Base-by-base conservation (phyloP, 2,888 invertebrate species). In the Philonicus albiceps region DNA sequence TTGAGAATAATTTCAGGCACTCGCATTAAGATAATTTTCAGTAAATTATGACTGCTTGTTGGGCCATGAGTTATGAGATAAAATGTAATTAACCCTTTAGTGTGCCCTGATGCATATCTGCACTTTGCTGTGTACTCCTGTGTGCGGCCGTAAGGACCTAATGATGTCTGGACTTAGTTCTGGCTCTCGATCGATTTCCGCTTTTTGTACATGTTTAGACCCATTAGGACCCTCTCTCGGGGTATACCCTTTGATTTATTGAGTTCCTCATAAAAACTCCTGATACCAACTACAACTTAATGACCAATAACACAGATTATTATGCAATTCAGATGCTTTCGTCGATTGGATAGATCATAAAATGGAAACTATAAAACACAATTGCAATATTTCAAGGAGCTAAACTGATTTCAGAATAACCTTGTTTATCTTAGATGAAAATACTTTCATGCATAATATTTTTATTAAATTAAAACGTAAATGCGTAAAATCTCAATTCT, bases 11-110 rank as follows among this genome's bases (percentile, higher is more conserved):
- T 81, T 81, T 81, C 55, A 64, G 55, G 81, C 34, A 64, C 81
- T 53, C 31, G 55, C 81, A 81, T 81, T 81, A 81, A 81, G 81
- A 81, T 81, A 81, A 81, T 81, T 78, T 49, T 43, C 49, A 78
- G 78, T 78, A 78, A 81, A 81, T 81, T 81, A 81, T 81, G 81
- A 64, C 81, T 55, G 55, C 55, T 81, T 81, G 81, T 49, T 55
- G 81, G 43, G 34, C 34, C 55, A 81, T 81, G 64, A 31, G 55
- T 31, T 81, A 64, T 34, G 64, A 64, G 55, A 81, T 55, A 81
- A 81, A 81, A 31, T 55, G n/a, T 81, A 81, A 81, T 81, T 81
- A 81, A 22, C 31, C 34, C 64, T 64, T 81, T 34, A 34, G 34
- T 27, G 8, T 19, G 31, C 34, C 19, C 16, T 34, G 64, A 81